Conservation (phyloP, 64 coral and sea anemone species). For the Catalaphyllia jardinei region DNA sequence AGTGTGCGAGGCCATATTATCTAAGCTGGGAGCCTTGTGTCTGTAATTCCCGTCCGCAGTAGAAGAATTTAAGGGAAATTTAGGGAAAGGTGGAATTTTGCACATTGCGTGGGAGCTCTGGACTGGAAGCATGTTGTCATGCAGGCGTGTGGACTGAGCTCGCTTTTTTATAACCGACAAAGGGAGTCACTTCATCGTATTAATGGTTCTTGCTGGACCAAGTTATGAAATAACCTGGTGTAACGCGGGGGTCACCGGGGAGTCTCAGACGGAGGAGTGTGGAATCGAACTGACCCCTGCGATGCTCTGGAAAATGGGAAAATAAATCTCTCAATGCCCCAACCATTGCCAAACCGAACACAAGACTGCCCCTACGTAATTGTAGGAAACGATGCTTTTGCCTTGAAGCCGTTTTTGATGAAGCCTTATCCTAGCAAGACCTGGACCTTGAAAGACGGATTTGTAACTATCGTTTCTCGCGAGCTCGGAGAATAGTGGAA, state of each 20-base stretch:
- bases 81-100: slow-evolving; percentile 39
- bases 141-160: slow-evolving; percentile 47
- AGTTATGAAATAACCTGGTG: slow-evolving; percentile 45
- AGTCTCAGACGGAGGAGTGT: slow-evolving; percentile 40
- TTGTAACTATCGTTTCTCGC: slow-evolving; percentile 53
- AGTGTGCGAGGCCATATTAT: slow-evolving; percentile 31
- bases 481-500: slow-evolving; percentile 50
- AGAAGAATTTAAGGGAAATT: slow-evolving; percentile 47
- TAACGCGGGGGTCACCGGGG: slow-evolving; percentile 31
- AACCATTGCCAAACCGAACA: slow-evolving; percentile 42
- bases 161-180: slow-evolving; percentile 45
- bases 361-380: slow-evolving; percentile 32
- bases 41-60: slow-evolving; percentile 41
- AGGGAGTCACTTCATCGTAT: slow-evolving; percentile 55
- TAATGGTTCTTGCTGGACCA: slow-evolving; percentile 60
- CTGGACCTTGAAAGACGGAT: slow-evolving; percentile 45
- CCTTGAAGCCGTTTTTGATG: slow-evolving; percentile 54
- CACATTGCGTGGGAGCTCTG: no score
- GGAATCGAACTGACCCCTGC: slow-evolving; percentile 33
- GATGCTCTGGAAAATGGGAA: slow-evolving; percentile 36
- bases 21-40: slow-evolving; percentile 18
- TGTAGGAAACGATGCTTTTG: slow-evolving; percentile 70
- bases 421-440: slow-evolving; percentile 45
- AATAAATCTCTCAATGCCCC: slow-evolving; percentile 41
- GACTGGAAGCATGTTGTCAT: slow-evolving; percentile 63